These are phyloP conservation scores for Psittacula echo DNA, from an alignment of 2,797 vertebrate species.

Conservation along the genomic window DNA sequence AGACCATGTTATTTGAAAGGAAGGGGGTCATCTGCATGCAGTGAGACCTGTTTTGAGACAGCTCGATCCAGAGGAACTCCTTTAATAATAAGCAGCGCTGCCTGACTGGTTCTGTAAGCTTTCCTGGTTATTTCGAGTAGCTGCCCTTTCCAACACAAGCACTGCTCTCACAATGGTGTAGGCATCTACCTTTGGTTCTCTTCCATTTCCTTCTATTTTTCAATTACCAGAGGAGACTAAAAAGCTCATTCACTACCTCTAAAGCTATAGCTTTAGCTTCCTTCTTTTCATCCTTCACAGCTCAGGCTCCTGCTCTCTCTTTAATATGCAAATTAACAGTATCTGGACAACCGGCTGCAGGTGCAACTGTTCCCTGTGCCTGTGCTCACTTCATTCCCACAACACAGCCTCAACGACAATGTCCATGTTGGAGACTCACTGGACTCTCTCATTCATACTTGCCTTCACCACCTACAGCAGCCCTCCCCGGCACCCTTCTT, in stretches of 20 bases:
- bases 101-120: neutral
- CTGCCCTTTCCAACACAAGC: neutral
- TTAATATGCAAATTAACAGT: neutral
- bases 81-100: neutral
- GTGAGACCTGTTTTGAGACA: neutral
- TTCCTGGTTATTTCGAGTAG: neutral
- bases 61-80: neutral
- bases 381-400: fast-evolving
- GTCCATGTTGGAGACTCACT: fast-evolving
- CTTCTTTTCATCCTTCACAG: neutral
- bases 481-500: no score
- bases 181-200: neutral
- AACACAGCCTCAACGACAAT: fast-evolving
- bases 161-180: fast-evolving
- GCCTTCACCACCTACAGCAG: fast-evolving
- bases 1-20: neutral
- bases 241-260: neutral
- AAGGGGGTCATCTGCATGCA: neutral
- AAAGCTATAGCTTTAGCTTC: neutral
- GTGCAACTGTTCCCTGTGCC: fast-evolving
- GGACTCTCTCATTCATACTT: neutral
- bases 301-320: fast-evolving
- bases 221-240: neutral
- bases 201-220: neutral
- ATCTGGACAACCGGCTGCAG: neutral